Base-by-base conservation (phyloP, 2,888 invertebrate species). In the Disparrhopalites patrizii region DNA sequence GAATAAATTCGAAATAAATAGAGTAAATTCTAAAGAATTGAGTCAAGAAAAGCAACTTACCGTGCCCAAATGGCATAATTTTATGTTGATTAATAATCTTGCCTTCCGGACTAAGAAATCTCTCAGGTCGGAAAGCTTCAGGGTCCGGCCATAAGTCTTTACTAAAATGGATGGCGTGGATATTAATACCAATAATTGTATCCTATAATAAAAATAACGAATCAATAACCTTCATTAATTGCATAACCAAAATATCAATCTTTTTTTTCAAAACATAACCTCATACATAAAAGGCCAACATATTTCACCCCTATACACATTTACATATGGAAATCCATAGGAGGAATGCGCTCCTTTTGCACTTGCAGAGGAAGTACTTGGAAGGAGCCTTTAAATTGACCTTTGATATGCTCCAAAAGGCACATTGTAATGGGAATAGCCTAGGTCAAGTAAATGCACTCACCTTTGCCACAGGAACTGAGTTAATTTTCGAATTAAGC, bases 41-140 rank as follows among this genome's bases (percentile, higher is more conserved):
- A n/a, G 8, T 36, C 8, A 36, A 36, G 27, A 52, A 25, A 52
- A 10, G n/a, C 10, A 51, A 38, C 3, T 51, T 30, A 64, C 64
- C 64, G 27, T 64, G 25, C 18, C 64, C 57, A 57, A 64, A 64
- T 36, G 64, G 64, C 57, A 64, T 57, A 7, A 64, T 55, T 51
- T 64, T 64, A 33, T 64, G 50, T 5, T 18, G 27, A 47, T 64
- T 57, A 13, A 56, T 18, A 7, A 64, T 56, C n/a, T 64, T 50
- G 10, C 56, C 50, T 3, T 18, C n/a, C 23, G 30, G 31, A 18
- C 10, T n/a, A 13, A 64, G 15, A 57, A 64, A 64, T 28, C 64
- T 23, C 25, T 64, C 57, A 1, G 64, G 64, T 15, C 50, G 43
- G 15, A 64, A 57, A 5, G 1, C 25, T 18, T 57, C 23, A 4